Conservation (phyloP, 2,113 vertebrate species). For the Globicephala melas region DNA sequence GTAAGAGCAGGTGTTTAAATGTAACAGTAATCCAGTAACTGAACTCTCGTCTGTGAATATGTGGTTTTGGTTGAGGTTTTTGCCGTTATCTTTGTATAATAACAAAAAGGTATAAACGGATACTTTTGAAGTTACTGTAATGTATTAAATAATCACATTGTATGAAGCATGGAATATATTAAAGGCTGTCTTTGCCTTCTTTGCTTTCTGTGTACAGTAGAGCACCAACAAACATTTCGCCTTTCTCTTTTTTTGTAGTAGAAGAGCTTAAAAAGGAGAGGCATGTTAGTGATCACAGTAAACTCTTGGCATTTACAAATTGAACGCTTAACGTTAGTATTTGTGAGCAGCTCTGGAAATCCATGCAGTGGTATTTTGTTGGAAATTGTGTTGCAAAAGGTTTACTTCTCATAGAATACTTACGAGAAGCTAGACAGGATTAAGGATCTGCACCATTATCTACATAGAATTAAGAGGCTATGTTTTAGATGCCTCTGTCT, state of each 20-base stretch:
- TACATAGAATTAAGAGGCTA: not conserved
- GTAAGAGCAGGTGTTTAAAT: constrained; percentile 65
- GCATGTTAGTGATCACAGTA: not conserved
- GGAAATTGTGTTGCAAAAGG: not conserved
- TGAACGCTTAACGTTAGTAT: not conserved
- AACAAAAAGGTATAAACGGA: constrained; percentile 17
- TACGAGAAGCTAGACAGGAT: not conserved
- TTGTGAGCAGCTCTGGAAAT: not conserved
- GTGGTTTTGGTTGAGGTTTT: constrained; percentile 73
- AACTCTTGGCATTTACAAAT: not conserved
- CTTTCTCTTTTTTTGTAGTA: constrained; percentile 17
- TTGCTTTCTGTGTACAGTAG: constrained; percentile 31
- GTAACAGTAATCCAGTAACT: constrained; percentile 49
- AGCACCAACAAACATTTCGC: not conserved
- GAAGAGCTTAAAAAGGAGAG: not conserved
- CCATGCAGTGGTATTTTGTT: not conserved
- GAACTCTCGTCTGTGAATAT: constrained; percentile 33
- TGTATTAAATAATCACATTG: not conserved
- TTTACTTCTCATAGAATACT: not conserved
- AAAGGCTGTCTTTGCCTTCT: not conserved
- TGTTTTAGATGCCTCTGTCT: not conserved
- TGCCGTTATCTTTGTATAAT: constrained; percentile 41
- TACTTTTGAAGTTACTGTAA: constrained; percentile 30
- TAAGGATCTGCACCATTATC: not conserved
- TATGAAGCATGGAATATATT: not conserved